A percentile compares a stretch with the other conserved stretches of the same genome.
These are phyloP conservation scores for Cryptomyrus ogoouensis DNA, from an alignment of 2,113 vertebrate species.

Conservation along the genomic window DNA sequence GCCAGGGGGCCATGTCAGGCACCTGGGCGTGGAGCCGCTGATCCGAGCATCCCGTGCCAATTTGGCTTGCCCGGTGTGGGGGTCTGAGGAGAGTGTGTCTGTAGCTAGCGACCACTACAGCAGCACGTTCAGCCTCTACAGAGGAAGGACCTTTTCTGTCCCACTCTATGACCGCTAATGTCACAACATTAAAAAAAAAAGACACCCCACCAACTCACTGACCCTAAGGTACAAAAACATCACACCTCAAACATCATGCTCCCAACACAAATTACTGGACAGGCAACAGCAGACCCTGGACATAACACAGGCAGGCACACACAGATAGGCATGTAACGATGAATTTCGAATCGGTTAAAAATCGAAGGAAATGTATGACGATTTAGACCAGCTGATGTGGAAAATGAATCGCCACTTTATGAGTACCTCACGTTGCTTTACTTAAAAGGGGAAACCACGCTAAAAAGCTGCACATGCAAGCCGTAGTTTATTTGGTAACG, in stretches of 20 bases:
- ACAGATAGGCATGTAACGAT: neutral
- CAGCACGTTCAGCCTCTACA: slow-evolving; percentile 96
- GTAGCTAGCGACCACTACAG: slow-evolving; percentile 93
- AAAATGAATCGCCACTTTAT: too few relatives aligned
- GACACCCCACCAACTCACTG: neutral
- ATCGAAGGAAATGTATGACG: too few relatives aligned
- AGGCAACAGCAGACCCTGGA: slow-evolving; percentile 35
- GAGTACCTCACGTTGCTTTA: too few relatives aligned
- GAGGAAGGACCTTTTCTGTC: slow-evolving; percentile 92
- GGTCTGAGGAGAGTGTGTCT: slow-evolving; percentile 97
- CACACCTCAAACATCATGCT: slow-evolving; percentile 15
- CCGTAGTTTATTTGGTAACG: too few relatives aligned
- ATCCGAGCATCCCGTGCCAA: slow-evolving; percentile 91
- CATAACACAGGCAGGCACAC: slow-evolving; percentile 31
- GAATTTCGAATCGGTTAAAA: too few relatives aligned
- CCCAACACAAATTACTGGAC: neutral
- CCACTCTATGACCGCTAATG: slow-evolving; percentile 70
- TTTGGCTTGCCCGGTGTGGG: slow-evolving; percentile 85
- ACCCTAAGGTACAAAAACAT: slow-evolving; percentile 14
- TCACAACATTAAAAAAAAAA: neutral
- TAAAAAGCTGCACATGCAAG: too few relatives aligned
- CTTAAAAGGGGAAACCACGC: too few relatives aligned
- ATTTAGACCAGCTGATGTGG: too few relatives aligned
- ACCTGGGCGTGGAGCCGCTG: slow-evolving; percentile 94
- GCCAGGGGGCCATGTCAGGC: slow-evolving; percentile 71